These are phyloP conservation scores for Caenorhabditis sp. DNA, from an alignment of 2,888 invertebrate genomes.

Conservation along the genomic window DNA sequence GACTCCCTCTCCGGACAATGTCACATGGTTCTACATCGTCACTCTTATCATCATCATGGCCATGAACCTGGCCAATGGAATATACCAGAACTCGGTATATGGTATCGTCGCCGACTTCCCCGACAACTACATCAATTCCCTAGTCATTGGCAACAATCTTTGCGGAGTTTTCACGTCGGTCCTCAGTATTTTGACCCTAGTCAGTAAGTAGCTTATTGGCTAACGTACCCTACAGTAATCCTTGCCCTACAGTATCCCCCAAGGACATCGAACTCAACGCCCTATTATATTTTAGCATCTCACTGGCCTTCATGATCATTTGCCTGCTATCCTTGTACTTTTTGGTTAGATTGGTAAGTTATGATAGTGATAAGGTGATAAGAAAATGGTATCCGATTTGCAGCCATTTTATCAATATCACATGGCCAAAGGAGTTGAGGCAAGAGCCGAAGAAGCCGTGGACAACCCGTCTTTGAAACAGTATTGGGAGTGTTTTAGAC, in stretches of 20 bases:
- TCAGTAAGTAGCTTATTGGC: slow-evolving; percentile 71
- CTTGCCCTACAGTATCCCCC: slow-evolving; percentile 66
- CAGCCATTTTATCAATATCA: slow-evolving; percentile 72
- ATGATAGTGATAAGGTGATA: background rate
- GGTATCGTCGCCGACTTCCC: slow-evolving; percentile 96
- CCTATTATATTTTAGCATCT: slow-evolving; percentile 97
- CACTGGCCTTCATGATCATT: slow-evolving; percentile 92
- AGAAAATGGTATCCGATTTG: slow-evolving; percentile 10
- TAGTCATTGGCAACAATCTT: slow-evolving; percentile 87
- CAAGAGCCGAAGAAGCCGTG: slow-evolving; percentile 56
- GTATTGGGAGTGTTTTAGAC: slow-evolving; percentile 68
- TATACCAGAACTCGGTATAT: slow-evolving; percentile 96
- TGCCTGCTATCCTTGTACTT: slow-evolving; percentile 98
- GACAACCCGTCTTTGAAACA: slow-evolving; percentile 66
- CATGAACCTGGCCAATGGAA: slow-evolving; percentile 90
- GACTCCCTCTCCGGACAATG: slow-evolving; percentile 82
- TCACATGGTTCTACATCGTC: slow-evolving; percentile 84
- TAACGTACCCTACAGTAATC: background rate
- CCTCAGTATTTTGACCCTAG: slow-evolving; percentile 78
- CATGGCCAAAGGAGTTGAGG: slow-evolving; percentile 61
- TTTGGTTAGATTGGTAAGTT: slow-evolving; percentile 91
- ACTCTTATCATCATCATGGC: slow-evolving; percentile 84
- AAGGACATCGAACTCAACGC: slow-evolving; percentile 86
- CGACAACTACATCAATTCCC: slow-evolving; percentile 91
- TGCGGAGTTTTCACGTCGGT: slow-evolving; percentile 83